Evolutionary conservation across 2,113 vertebrate genomes (phyloP), one percentile per base, ranked within the genome.

Genomic region (Semnornis frantzii): DNA sequence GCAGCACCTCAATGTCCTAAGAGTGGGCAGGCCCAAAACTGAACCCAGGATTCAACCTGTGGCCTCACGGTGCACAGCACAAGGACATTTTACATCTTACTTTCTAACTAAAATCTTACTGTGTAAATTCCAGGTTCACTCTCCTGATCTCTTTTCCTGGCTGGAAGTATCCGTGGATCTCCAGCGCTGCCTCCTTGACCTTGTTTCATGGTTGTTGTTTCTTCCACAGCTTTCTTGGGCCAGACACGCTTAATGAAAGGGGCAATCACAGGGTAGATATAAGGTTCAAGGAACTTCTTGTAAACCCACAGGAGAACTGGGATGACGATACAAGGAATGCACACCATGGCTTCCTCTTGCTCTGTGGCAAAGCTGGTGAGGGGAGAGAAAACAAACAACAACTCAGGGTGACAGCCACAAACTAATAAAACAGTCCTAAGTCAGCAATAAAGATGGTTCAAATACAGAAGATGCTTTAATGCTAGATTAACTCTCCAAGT

Each of bases 251-350:
- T 98, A 28, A 99, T 68, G 8, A 99, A 93, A 1, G 99, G 99
- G 2, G 98, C 97, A 15, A 99, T 98, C 72, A 99, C 52, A 0
- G 99, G 99, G 78, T 99, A 99, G 28, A 99, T 27, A 54, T 98
- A 98, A 0, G 99, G 99, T 93, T 99, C 99, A 42, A 99, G 96
- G 87, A 99, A 99, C 44, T 98, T 98, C 97, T 99, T 99, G 95
- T 99, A 99, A 89, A 99, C 96, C 99, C 99, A 99, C 57, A 99
- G 97, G 52, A 99, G 98, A 55, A 99, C 95, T 0, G 99, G 99
- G 95, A 99, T 99, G 94, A 99, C 99, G 15, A 99, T 99, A 71
- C 99, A 99, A 12, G 99, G 99, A 91, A 99, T 99, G 97, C 99
- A 99, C 95, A 99, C 99, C 99, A 99, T 99, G 72, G 89, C 92